Percentiles rank a stretch among this genome's conserved stretches.
Conservation (phyloP, 1,140 invertebrate species). For the Tetramorium parvispinum region DNA sequence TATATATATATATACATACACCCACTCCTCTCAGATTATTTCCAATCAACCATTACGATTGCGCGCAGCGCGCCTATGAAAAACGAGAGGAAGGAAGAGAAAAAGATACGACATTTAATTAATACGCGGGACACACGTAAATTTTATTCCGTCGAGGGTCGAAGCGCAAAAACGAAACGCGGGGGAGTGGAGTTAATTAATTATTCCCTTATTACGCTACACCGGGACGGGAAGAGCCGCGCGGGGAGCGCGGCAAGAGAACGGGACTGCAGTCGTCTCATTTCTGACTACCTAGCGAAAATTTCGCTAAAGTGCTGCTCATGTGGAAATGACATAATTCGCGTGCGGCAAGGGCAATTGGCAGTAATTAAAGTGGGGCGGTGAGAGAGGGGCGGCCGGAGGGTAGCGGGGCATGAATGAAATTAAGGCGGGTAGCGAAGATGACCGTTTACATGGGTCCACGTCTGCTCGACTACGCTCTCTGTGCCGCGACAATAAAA, state of each 20-base stretch:
- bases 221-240: slow-evolving; percentile 11
- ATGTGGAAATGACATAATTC: slow-evolving; percentile 84
- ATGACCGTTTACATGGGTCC: slow-evolving; percentile 83
- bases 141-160: slow-evolving; percentile 72
- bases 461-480: slow-evolving; percentile 78
- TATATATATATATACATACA: too few species aligned
- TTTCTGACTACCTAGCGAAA: slow-evolving; percentile 74
- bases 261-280: slow-evolving; percentile 68
- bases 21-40: not conserved
- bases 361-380: slow-evolving; percentile 83
- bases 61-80: not conserved
- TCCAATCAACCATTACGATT: not conserved
- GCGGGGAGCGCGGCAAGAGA: slow-evolving; percentile 36
- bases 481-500: slow-evolving; percentile 82
- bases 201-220: slow-evolving; percentile 76
- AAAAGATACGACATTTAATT: slow-evolving; percentile 69
- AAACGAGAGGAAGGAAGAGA: not conserved
- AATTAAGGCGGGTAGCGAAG: slow-evolving; percentile 83
- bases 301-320: slow-evolving; percentile 76
- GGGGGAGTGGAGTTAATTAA: slow-evolving; percentile 75
- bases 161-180: slow-evolving; percentile 73
- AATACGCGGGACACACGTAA: slow-evolving; percentile 73
- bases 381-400: slow-evolving; percentile 51
- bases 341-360: slow-evolving; percentile 83
- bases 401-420: slow-evolving; percentile 77